phyloP scores from a whole-genome alignment of 35 echinoderm and acorn worm genomes.

The Hemicentrotus pulcherrimus region DNA sequence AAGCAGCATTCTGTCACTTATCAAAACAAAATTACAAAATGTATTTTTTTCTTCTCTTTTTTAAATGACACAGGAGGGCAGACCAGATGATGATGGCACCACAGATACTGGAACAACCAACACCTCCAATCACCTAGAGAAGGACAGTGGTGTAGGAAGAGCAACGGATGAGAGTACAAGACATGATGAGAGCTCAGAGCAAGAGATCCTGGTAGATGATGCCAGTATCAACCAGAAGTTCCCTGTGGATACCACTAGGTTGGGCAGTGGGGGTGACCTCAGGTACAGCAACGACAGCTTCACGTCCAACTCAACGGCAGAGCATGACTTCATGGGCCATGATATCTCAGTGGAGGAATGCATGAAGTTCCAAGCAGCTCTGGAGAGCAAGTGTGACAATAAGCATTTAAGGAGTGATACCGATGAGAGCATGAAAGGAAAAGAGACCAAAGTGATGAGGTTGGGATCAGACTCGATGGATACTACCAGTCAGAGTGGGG shows the following conservation, averaged over 20 bases:
- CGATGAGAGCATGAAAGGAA: conserved; percentile 90
- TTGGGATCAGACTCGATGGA: conserved; percentile 97
- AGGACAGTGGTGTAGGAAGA: conserved; percentile 95
- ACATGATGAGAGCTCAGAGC: conserved; percentile 80
- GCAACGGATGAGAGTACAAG: conserved; percentile 93
- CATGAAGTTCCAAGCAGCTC: conserved; percentile 90
- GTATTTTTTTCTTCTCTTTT: background rate
- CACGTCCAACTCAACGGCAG: conserved; percentile 81
- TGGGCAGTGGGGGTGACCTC: conserved; percentile 90
- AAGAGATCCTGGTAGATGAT: conserved; percentile 71
- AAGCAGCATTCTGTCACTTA: background rate
- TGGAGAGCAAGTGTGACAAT: conserved; percentile 91
- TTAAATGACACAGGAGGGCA: conserved; percentile 52
- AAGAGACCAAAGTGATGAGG: conserved; percentile 96
- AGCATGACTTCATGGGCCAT: conserved; percentile 79
- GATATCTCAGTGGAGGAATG: conserved; percentile 92
- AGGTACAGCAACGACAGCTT: conserved; percentile 97
- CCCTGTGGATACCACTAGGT: conserved; percentile 58
- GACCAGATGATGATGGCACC: conserved; percentile 83
- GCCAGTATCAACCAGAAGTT: conserved; percentile 73
- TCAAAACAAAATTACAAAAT: background rate
- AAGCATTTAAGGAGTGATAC: conserved; percentile 96
- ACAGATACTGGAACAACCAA: conserved; percentile 97
- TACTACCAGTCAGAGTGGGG: conserved; percentile 89
- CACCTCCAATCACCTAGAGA: conserved; percentile 87